These are phyloP conservation scores for Helicorthomorpha holstii DNA, from an alignment of 1,140 invertebrate genomes.

Conservation along the genomic window DNA sequence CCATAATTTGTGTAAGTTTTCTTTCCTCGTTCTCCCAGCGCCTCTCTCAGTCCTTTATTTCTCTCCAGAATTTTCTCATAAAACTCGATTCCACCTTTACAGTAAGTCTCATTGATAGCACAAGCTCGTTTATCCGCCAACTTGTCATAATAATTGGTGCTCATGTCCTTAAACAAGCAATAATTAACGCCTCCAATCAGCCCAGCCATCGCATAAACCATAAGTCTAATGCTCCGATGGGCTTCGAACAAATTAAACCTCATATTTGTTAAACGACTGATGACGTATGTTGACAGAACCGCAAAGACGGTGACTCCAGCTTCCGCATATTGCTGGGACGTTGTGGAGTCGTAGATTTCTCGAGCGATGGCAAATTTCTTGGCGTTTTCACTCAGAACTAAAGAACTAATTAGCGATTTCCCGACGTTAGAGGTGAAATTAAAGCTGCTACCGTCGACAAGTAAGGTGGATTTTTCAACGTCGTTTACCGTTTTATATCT, in stretches of 20 bases:
- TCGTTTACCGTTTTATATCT: slow-evolving; percentile 27
- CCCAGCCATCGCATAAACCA: slow-evolving; percentile 36
- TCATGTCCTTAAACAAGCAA: slow-evolving; percentile 41
- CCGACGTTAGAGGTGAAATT: slow-evolving; percentile 41
- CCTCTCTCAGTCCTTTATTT: slow-evolving; percentile 46
- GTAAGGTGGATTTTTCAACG: slow-evolving; percentile 27
- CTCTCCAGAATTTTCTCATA: slow-evolving; percentile 50
- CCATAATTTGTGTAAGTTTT: slow-evolving; percentile 41
- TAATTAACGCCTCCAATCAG: slow-evolving; percentile 39
- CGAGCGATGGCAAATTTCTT: slow-evolving; percentile 57
- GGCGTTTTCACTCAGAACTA: slow-evolving; percentile 52
- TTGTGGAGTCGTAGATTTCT: slow-evolving; percentile 41
- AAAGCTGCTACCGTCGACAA: slow-evolving; percentile 20
- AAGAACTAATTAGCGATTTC: slow-evolving; percentile 37
- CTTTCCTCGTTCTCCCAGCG: slow-evolving; percentile 42
- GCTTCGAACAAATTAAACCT: slow-evolving; percentile 35
- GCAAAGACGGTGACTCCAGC: slow-evolving; percentile 23
- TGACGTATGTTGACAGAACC: slow-evolving; percentile 30
- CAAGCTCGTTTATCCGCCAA: slow-evolving; percentile 40
- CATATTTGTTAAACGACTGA: slow-evolving; percentile 30
- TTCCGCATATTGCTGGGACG: slow-evolving; percentile 34
- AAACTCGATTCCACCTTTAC: slow-evolving; percentile 51
- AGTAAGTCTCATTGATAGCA: slow-evolving; percentile 37
- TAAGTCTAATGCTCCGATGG: slow-evolving; percentile 28
- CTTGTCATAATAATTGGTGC: slow-evolving; percentile 39